Evolutionary conservation across 2,797 vertebrate species (phyloP), one percentile per base, ranked within the genome.

Genomic region (Aulostomus chinensis): DNA sequence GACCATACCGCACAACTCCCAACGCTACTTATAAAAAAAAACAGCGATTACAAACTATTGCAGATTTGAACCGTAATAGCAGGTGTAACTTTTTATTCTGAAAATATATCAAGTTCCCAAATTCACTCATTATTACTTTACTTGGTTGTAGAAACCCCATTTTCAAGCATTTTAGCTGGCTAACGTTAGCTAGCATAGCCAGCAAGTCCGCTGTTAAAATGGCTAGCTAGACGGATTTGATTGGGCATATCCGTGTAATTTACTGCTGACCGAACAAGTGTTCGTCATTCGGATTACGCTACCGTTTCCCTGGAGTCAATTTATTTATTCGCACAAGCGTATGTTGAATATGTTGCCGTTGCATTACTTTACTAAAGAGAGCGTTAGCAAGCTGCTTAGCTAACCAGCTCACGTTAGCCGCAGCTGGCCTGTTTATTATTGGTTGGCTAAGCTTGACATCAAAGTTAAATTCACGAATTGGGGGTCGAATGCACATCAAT

Each of bases 391-490:
- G 28, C 17, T 49, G 18, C 9, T 24, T 11, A 50, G 78, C 78
- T 47, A 45, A 41, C 9, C 10, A 61, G 67, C 71, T 68, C 67
- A 37, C 4, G 74, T 72, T 83, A 84, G 48, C 45, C 25, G 41
- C 70, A 57, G 34, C 51, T 17, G 85, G 83, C 86, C 86, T 77
- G 76, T 83, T 87, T 87, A 73, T 85, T 73, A 79, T 87, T 67
- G 67, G 46, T 60, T 47, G 31, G 28, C 40, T 55, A 53, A 14
- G 47, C 31, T 30, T 11, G 11, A 67, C 71, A 64, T 79, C 51
- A 65, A 59, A 67, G 36, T 71, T 59, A 52, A 42, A 56, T 32
- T 17, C 8, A 3, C 3, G 2, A 12, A 43, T 46, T 36, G 3
- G 5, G 21, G 25, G 29, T 9, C 30, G 7, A 34, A 13, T 4